A percentile compares a stretch with the other conserved stretches of the same genome.
phyloP scores from a whole-genome alignment of 2,113 vertebrate species.

The Addax nasomaculatus region DNA sequence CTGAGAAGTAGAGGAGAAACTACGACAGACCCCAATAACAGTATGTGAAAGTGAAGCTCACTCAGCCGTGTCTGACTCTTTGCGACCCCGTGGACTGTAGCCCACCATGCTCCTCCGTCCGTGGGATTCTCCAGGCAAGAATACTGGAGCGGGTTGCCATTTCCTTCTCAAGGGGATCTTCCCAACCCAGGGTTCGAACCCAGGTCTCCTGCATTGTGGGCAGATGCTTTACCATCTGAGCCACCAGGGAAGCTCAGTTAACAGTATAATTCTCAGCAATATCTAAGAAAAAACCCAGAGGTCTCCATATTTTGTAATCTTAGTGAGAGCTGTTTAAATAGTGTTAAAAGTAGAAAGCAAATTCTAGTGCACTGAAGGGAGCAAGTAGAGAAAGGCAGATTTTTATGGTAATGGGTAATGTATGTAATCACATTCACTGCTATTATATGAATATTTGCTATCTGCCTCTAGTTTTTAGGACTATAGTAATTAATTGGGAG shows the following conservation, averaged over 20 bases:
- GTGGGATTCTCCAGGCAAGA: too few species aligned
- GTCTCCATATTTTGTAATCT: background rate
- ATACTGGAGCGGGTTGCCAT: too few species aligned
- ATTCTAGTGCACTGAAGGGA: background rate
- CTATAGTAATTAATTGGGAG: constrained; percentile 8
- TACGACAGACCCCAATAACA: too few species aligned
- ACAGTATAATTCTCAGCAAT: background rate
- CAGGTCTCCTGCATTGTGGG: too few species aligned
- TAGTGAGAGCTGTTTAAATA: background rate
- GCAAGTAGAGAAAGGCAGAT: background rate
- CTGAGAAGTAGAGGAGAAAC: background rate
- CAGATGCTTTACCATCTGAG: too few species aligned
- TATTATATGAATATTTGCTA: background rate
- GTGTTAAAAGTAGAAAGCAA: background rate
- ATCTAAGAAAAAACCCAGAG: background rate
- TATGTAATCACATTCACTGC: background rate
- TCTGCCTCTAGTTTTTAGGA: background rate
- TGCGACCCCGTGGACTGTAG: too few species aligned
- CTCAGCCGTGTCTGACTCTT: too few species aligned
- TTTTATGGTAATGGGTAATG: constrained; percentile 32
- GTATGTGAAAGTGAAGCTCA: too few species aligned
- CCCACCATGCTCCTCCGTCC: too few species aligned
- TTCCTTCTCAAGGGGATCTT: too few species aligned
- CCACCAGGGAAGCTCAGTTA: too few species aligned
- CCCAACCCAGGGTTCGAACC: too few species aligned